Conservation (phyloP, 2,113 vertebrate genomes). For the Piaya cayana region DNA sequence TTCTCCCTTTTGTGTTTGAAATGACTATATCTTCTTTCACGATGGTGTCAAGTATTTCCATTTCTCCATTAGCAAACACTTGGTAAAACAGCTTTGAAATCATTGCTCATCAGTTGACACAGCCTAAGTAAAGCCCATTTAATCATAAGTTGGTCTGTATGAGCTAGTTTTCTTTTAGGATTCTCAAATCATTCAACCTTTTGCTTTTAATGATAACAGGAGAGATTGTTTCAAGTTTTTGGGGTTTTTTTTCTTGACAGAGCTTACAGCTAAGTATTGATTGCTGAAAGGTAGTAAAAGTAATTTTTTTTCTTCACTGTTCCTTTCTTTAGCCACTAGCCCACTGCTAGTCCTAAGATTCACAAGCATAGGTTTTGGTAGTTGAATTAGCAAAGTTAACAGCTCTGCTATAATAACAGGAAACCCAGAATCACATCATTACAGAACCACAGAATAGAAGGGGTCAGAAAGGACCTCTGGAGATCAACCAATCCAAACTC, state of each 20-base stretch:
- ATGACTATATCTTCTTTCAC: constrained; percentile 9
- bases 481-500: too few species aligned
- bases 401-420: background rate
- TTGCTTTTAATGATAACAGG: background rate
- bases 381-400: background rate
- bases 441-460: too few species aligned
- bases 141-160: background rate
- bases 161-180: background rate
- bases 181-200: background rate
- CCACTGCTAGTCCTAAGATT: background rate
- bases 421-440: background rate
- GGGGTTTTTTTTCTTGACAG: background rate
- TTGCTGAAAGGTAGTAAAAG: background rate
- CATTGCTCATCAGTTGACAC: background rate
- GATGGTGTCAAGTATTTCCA: background rate
- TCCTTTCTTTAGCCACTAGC: background rate
- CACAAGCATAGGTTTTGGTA: background rate
- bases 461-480: too few species aligned
- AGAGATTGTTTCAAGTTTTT: background rate
- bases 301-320: background rate
- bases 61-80: constrained; percentile 12
- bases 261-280: background rate
- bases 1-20: constrained; percentile 22
- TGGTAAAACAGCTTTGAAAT: background rate
- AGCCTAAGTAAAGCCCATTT: background rate